These are phyloP conservation scores for Cheilosia vernalis DNA, from an alignment of 2,888 invertebrate species.

Conservation along the genomic window DNA sequence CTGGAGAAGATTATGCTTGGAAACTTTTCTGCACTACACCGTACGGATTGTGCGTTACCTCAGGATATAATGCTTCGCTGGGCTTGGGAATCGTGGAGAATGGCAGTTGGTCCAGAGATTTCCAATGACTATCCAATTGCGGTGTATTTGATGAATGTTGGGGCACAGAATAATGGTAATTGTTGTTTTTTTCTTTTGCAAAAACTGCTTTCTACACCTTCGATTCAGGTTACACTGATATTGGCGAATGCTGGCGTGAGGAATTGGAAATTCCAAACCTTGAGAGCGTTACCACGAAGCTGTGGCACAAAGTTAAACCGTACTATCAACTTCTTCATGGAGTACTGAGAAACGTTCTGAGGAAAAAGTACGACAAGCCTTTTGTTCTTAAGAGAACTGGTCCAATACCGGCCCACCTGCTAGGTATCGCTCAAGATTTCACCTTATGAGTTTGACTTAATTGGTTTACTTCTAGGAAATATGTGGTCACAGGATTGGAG, in stretches of 20 bases:
- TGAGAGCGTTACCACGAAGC: slow-evolving; percentile 83
- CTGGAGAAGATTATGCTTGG: slow-evolving; percentile 86
- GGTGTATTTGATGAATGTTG: slow-evolving; percentile 86
- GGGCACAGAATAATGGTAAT: slow-evolving; percentile 87
- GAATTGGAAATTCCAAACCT: slow-evolving; percentile 87
- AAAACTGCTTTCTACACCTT: not conserved
- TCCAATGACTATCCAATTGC: slow-evolving; percentile 85
- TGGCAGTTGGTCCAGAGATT: slow-evolving; percentile 86
- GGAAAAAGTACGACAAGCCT: slow-evolving; percentile 84
- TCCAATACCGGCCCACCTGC: slow-evolving; percentile 88
- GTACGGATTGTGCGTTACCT: slow-evolving; percentile 76
- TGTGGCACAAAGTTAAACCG: slow-evolving; percentile 86
- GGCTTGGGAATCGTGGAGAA: slow-evolving; percentile 88
- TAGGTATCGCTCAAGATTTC: slow-evolving; percentile 84
- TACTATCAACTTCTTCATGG: slow-evolving; percentile 89
- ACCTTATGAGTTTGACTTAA: not conserved
- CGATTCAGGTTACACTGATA: slow-evolving; percentile 86
- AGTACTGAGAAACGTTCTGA: slow-evolving; percentile 86
- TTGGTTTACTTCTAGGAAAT: slow-evolving; percentile 83
- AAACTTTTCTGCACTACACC: slow-evolving; percentile 77
- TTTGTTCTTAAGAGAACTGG: slow-evolving; percentile 85
- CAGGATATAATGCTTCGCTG: slow-evolving; percentile 84
- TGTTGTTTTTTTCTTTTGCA: not conserved
- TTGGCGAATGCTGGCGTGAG: slow-evolving; percentile 87
- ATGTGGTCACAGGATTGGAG: slow-evolving; percentile 91